Base-by-base conservation (phyloP, 2,113 vertebrate species). In the Apus apus region DNA sequence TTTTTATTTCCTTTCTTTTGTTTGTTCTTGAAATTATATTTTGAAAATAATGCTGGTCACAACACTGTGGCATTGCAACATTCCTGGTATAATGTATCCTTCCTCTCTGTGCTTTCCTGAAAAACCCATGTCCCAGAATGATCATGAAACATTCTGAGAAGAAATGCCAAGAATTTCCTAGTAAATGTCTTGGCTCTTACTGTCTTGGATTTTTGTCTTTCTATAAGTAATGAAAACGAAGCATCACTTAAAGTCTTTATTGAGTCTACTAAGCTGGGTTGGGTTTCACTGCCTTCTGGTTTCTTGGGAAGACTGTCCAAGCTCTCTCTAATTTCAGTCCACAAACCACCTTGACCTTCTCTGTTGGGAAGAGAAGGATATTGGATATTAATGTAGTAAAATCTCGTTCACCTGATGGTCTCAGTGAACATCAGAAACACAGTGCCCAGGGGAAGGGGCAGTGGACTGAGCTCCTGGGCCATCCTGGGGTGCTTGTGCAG, bases 161-260 rank as follows among this genome's bases (percentile, higher is more conserved):
- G 74, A 85, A 90, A 90, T 72, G 75, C 94, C 89, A 92, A 78
- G 79, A 90, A 88, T 88, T 88, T 82, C 62, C 79, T 65, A 83
- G 83, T 54, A 75, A 92, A 90, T 36, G 58, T 60, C 86, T 85
- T 92, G 89, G 81, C 73, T 77, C 19, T 91, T 46, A 21, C 32
- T 9, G 4, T 64, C 73, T 75, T 45, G 45, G 29, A 4, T 19
- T 65, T 87, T 61, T 67, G 36, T 53, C 86, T 88, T 91, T 79
- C 87, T 80, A 17, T 64, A 90, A 94, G 79, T 45, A 90, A 85
- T 53, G 66, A 90, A 82, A 79, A 88, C 40, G 79, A 78, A 90
- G 57, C 89, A 71, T 75, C 83, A 26, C 48, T 95, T 77, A 13
- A 81, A 68, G 70, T 45, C 89, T 89, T 81, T 70, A 43, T 46